Evolutionary conservation across 1,140 invertebrate genomes (phyloP).

Genomic region (Aleiodes sp.): DNA sequence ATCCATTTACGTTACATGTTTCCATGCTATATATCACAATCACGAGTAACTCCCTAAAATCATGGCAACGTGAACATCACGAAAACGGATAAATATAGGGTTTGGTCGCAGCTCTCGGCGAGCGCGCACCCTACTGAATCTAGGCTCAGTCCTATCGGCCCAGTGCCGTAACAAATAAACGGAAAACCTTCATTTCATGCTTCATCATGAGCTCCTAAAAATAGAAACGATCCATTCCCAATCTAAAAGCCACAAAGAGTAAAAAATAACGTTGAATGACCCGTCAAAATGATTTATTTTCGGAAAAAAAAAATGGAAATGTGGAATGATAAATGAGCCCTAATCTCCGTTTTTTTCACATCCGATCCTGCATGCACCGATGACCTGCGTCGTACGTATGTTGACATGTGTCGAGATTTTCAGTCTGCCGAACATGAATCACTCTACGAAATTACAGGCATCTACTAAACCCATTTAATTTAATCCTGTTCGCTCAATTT

Average conservation of each 20-base stretch:
- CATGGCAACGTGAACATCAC: slow-evolving; percentile 30
- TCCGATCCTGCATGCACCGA: no score
- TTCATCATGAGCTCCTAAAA: neutral
- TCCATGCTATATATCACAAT: neutral
- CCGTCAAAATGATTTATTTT: no score
- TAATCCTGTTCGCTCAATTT: no score
- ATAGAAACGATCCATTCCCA: no score
- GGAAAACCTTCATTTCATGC: neutral
- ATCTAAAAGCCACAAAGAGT: no score
- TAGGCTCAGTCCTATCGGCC: slow-evolving; percentile 40
- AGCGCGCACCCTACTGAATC: slow-evolving; percentile 55
- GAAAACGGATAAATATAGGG: slow-evolving; percentile 40
- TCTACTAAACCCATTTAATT: no score
- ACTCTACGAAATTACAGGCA: no score
- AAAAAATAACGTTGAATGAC: no score
- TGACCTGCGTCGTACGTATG: no score
- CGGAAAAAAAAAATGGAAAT: no score
- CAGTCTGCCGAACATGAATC: neutral
- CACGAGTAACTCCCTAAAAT: slow-evolving; percentile 15
- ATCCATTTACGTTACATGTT: neutral
- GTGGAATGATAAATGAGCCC: no score
- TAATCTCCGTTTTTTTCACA: no score
- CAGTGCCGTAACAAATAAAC: slow-evolving; percentile 41
- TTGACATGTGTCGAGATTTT: neutral
- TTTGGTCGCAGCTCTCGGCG: slow-evolving; percentile 47